Base-by-base conservation (phyloP, 2,113 vertebrate species). In the Egretta garzetta region DNA sequence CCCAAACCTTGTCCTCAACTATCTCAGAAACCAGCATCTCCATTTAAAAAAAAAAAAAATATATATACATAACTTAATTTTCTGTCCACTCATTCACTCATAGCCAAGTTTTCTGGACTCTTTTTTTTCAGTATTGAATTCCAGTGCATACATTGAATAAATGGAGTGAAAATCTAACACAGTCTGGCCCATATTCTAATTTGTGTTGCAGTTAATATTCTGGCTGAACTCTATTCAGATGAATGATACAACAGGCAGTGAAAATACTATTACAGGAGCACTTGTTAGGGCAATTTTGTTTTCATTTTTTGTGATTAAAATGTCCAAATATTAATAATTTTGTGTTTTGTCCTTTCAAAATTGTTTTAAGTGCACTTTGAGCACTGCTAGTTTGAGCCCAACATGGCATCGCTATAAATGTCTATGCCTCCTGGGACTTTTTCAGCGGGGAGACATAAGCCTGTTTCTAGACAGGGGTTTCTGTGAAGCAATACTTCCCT, bases 401-500 rank as follows among this genome's bases (percentile, higher is more conserved):
- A 27, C 58, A 39, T 27, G 37, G 30, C 68, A 62, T 71, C 2
- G 1, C 28, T 76, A 32, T 17, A 92, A 84, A 71, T 8, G 49
- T 81, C 77, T 94, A 58, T 84, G 84, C 80, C 95, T 93, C 94
- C 67, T 91, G 93, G 93, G 94, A 73, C 91, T 55, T 75, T 76
- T 93, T 95, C 81, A 55, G 81, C 3, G 21, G 53, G 63, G 66
- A 90, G 37, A 53, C 70, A 50, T 14, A 6, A 63, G 33, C 39
- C 77, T 53, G 73, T 87, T 95, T 95, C 70, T 85, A 66, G 70
- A 64, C 53, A 66, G 33, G 81, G 58, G 74, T 55, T 91, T 92
- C 92, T 88, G 76, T 93, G 87, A 92, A 96, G 89, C 94, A 95
- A 55, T 18, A 76, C 71, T 89, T 96, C 67, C 74, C 84, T 66